A percentile compares a stretch with the other conserved stretches of the same genome.
Evolutionary conservation across 2,888 invertebrate species (phyloP).

Genomic region (Sarcophaga variegata): DNA sequence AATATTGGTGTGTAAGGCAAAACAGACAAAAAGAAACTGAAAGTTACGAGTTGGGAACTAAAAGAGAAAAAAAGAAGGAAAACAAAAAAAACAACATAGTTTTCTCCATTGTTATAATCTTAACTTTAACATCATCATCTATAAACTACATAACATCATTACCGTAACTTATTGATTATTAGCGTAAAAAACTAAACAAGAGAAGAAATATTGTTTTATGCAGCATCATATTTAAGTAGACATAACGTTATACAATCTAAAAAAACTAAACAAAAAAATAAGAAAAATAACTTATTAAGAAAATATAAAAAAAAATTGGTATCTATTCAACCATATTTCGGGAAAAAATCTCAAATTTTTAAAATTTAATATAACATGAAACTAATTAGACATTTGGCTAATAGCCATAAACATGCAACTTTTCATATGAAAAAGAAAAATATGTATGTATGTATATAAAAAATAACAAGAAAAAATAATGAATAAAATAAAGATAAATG

Average conservation of each 20-base stretch:
- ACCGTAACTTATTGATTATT: conserved; percentile 69
- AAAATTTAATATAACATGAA: conserved; percentile 56
- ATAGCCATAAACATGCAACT: conserved; percentile 67
- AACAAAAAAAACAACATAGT: conserved; percentile 30
- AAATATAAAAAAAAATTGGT: not conserved
- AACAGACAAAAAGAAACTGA: conserved; percentile 49
- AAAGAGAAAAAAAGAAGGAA: not conserved
- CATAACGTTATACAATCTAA: conserved; percentile 45
- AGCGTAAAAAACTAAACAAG: conserved; percentile 45
- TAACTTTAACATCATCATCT: conserved; percentile 62
- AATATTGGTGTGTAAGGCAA: not conserved
- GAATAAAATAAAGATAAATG: conserved; percentile 37
- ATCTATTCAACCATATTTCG: conserved; percentile 15
- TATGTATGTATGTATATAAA: not conserved
- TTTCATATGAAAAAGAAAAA: conserved; percentile 19
- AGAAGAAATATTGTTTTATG: conserved; percentile 42
- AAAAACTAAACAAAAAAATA: not conserved
- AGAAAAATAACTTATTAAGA: conserved; percentile 40
- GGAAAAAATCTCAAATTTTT: conserved; percentile 47
- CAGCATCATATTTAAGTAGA: conserved; percentile 53
- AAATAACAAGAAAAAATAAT: not conserved
- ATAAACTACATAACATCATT: conserved; percentile 58
- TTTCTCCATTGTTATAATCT: conserved; percentile 66
- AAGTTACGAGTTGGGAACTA: conserved; percentile 35
- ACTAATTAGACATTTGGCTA: conserved; percentile 67